Conservation (phyloP, 2,888 invertebrate species). For the Lagria hirta region DNA sequence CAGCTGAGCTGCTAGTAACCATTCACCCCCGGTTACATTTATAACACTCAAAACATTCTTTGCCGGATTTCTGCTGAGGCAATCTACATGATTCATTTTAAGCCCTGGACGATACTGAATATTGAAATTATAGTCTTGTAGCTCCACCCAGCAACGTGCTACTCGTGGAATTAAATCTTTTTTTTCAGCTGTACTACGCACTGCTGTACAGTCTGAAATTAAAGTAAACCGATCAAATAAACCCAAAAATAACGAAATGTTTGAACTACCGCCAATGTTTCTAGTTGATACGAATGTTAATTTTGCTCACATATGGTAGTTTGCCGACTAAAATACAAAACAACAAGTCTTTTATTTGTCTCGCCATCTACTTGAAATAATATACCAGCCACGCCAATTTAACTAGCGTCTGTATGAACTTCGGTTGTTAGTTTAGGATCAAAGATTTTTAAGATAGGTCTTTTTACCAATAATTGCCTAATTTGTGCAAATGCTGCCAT, state of each 20-base stretch:
- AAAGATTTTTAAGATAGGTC: slow-evolving; percentile 34
- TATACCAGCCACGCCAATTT: slow-evolving; percentile 33
- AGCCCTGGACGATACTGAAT: slow-evolving; percentile 6
- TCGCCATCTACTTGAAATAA: too few species aligned
- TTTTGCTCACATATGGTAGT: slow-evolving; percentile 36
- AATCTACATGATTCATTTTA: slow-evolving; percentile 19
- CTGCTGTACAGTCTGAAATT: slow-evolving; percentile 30
- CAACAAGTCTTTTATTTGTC: slow-evolving; percentile 22
- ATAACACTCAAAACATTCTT: not conserved
- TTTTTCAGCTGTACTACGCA: slow-evolving; percentile 12
- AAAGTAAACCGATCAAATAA: too few species aligned
- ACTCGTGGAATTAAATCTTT: too few species aligned
- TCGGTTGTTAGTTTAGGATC: slow-evolving; percentile 12
- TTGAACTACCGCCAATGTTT: slow-evolving; percentile 33
- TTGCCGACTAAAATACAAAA: slow-evolving; percentile 39
- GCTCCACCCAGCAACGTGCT: slow-evolving; percentile 11
- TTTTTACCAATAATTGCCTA: slow-evolving; percentile 16
- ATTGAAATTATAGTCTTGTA: slow-evolving; percentile 14
- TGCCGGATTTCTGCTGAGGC: slow-evolving; percentile 12
- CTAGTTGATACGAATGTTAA: slow-evolving; percentile 31
- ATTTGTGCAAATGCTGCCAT: slow-evolving; percentile 26
- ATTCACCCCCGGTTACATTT: too few species aligned
- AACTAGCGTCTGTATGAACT: slow-evolving; percentile 38
- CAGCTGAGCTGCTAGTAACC: too few species aligned
- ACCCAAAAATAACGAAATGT: too few species aligned